phyloP scores from a whole-genome alignment of 1,140 invertebrate species.

The Sitobion miscanthi region DNA sequence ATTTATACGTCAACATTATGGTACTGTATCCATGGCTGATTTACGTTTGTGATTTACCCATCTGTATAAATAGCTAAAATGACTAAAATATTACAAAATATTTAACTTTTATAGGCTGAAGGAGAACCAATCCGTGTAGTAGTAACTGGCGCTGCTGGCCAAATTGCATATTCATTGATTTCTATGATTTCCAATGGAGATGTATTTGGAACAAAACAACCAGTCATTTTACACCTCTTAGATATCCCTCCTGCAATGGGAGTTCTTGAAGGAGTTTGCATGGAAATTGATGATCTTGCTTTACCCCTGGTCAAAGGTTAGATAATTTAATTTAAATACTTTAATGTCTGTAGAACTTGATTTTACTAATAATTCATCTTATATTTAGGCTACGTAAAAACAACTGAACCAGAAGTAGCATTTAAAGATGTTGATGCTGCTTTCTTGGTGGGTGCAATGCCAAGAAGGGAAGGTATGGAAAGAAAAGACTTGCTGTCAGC shows the following conservation, averaged over 20 bases:
- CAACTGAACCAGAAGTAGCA: conserved; percentile 83
- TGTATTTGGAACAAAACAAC: conserved; percentile 92
- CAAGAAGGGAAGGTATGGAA: conserved; percentile 98
- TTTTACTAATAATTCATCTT: neutral
- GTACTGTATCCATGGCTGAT: too few species aligned
- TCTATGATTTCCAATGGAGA: conserved; percentile 94
- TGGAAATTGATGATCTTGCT: conserved; percentile 96
- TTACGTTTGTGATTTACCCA: too few species aligned
- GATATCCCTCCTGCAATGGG: conserved; percentile 96
- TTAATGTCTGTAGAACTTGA: neutral
- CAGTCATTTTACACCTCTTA: conserved; percentile 87
- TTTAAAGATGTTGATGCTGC: conserved; percentile 97
- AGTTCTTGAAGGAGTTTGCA: conserved; percentile 93
- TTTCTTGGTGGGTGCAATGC: conserved; percentile 99
- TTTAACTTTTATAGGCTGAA: conserved; percentile 21
- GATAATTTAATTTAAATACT: neutral
- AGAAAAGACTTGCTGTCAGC: conserved; percentile 94
- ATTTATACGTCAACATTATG: too few species aligned
- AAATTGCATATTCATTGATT: conserved; percentile 97
- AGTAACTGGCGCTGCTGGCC: conserved; percentile 96
- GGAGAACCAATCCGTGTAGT: conserved; percentile 86
- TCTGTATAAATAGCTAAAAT: too few species aligned
- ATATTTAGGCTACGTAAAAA: conserved; percentile 77
- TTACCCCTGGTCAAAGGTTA: conserved; percentile 81
- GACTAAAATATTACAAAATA: too few species aligned